Conservation (phyloP, 2,888 invertebrate species). For the Sacculina carcini region DNA sequence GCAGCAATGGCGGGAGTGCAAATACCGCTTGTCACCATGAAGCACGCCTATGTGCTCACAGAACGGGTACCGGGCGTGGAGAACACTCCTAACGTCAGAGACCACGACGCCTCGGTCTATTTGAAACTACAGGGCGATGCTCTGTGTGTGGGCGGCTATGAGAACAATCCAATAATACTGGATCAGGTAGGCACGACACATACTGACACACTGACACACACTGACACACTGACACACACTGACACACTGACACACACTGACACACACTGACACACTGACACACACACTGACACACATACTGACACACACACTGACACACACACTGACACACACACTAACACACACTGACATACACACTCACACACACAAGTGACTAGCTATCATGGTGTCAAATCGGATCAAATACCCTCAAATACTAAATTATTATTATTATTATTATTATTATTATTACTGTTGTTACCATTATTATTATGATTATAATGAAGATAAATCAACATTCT, state of each 20-base stretch:
- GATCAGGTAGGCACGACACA: constrained; percentile 29
- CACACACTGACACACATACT: too few relatives aligned
- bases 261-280: background rate
- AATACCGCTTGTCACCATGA: constrained; percentile 54
- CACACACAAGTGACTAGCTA: background rate
- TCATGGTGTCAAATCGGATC: too few relatives aligned
- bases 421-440: too few relatives aligned
- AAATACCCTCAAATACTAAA: too few relatives aligned
- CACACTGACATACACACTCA: too few relatives aligned
- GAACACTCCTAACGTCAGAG: constrained; percentile 52
- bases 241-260: background rate
- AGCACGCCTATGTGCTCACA: constrained; percentile 63
- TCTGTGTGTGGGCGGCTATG: constrained; percentile 63
- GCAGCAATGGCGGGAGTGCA: constrained; percentile 36
- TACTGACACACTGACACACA: background rate
- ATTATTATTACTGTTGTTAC: too few relatives aligned
- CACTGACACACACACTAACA: too few relatives aligned
- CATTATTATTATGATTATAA: too few relatives aligned
- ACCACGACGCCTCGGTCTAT: constrained; percentile 58
- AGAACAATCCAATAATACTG: constrained; percentile 51
- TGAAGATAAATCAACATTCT: too few relatives aligned
- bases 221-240: background rate
- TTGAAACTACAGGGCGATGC: constrained; percentile 58
- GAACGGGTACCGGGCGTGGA: constrained; percentile 46
- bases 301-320: too few relatives aligned